phyloP scores from a whole-genome alignment of 2,797 vertebrate genomes.

The Ctenopoma kingsleyae region DNA sequence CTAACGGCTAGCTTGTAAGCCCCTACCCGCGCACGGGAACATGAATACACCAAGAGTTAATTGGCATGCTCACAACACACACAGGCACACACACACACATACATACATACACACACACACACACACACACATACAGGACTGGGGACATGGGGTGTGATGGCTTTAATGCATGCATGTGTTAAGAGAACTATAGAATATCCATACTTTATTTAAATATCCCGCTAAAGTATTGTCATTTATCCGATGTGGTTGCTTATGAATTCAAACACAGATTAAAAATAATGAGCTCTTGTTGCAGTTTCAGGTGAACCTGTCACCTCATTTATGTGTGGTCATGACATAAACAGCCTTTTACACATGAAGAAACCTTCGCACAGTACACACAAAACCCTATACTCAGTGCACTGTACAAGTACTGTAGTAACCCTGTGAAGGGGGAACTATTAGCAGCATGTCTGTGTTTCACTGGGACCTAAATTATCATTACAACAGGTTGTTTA shows the following conservation, averaged over 20 bases:
- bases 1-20: slow-evolving; percentile 69
- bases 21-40: slow-evolving; percentile 80
- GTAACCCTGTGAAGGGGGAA: slow-evolving; percentile 32
- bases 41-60: slow-evolving; percentile 79
- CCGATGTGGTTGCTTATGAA: neutral
- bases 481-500: slow-evolving; percentile 62
- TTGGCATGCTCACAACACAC: slow-evolving; percentile 63
- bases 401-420: neutral
- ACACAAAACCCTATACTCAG: neutral
- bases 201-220: neutral
- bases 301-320: neutral
- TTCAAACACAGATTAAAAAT: neutral
- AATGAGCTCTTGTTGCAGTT: neutral
- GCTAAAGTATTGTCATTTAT: neutral
- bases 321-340: neutral
- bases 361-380: neutral
- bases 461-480: slow-evolving; percentile 47
- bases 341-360: neutral
- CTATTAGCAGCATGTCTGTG: slow-evolving; percentile 1
- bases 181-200: too few relatives aligned
- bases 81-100: neutral
- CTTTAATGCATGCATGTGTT: neutral
- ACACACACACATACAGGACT: neutral
- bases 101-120: neutral
- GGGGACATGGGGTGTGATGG: neutral